A percentile compares a stretch with the other conserved stretches of the same genome.
Conservation (phyloP, 2,888 invertebrate genomes). For the Watsonalla cultraria region DNA sequence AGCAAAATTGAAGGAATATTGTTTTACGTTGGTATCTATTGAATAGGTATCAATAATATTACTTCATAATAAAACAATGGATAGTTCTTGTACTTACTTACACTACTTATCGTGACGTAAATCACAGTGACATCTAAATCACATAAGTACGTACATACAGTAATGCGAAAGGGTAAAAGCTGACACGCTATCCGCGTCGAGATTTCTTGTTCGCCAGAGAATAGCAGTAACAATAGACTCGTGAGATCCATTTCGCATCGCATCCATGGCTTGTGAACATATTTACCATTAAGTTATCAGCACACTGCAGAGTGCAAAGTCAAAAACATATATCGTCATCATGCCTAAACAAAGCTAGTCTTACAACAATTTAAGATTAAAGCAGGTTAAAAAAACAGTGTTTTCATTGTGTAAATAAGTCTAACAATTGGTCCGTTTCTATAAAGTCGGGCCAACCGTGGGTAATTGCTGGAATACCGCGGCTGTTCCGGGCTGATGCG, state of each 20-base stretch:
- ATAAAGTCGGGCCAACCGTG: slow-evolving; percentile 60
- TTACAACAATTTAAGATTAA: neutral
- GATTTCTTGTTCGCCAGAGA: slow-evolving; percentile 57
- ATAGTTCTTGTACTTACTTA: too few relatives aligned
- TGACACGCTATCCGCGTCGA: slow-evolving; percentile 48
- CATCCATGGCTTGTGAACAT: slow-evolving; percentile 40
- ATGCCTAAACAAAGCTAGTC: neutral
- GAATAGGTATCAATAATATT: neutral
- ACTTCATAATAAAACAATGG: neutral
- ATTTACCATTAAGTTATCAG: slow-evolving; percentile 37
- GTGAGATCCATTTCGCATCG: slow-evolving; percentile 63
- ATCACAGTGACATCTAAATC: slow-evolving; percentile 54
- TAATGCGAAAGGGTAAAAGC: slow-evolving; percentile 64
- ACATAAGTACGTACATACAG: slow-evolving; percentile 30
- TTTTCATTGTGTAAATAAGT: slow-evolving; percentile 38
- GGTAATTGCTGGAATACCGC: slow-evolving; percentile 72
- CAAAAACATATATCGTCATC: neutral
- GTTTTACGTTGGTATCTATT: too few relatives aligned
- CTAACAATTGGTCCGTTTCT: slow-evolving; percentile 52
- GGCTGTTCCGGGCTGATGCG: slow-evolving; percentile 71
- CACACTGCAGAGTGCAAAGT: slow-evolving; percentile 14
- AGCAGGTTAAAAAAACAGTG: slow-evolving; percentile 21
- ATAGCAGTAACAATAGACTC: slow-evolving; percentile 66
- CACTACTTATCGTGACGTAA: slow-evolving; percentile 37
- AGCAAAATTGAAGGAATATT: too few relatives aligned